Base-by-base conservation (phyloP, 2,888 invertebrate species). In the Euproctis similis region DNA sequence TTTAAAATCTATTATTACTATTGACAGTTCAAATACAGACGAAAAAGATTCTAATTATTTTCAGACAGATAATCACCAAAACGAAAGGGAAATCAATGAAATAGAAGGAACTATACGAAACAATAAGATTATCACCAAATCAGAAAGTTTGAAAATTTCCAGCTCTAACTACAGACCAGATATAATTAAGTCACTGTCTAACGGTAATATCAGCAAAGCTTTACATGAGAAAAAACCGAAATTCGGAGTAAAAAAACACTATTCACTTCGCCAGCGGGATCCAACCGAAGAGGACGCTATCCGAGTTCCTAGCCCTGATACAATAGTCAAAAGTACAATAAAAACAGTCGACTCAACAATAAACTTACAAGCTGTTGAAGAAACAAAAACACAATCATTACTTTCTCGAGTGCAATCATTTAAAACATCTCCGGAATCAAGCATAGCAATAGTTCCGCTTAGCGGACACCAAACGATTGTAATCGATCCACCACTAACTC, bases 381-480 rank as follows among this genome's bases (percentile, higher is more conserved):
- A 76, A 43, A 45, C 55, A 8, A 72, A 59, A 49, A 64, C 59
- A 13, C 62, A 70, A 34, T 69, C 73, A n/a, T 58, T 84, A 26
- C 42, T 82, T 39, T 75, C 81, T 14, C 57, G 82, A 45, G 81
- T 82, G 3, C 82, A 82, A 45, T 81, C 82, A 18, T 84, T 84
- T 34, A 84, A 84, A 52, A 80, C 81, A 35, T 70, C 75, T 2
- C 69, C 75, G n/a, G 75, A 81, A 39, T 76, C 80, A n/a, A 78
- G 73, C 44, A 76, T 85, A 35, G 67, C 77, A 31, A 71, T 86
- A 27, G 67, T 86, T 20, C 85, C 85, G 23, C 53, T 86, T 36
- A 85, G 85, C 45, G 85, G 85, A 24, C 85, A 85, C 53, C 85
- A 85, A 67, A 86, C 85, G n/a, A 78, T 86, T 44, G 75, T 86